Percentiles rank a stretch among this genome's conserved stretches.
Evolutionary conservation across 2,797 vertebrate species (phyloP).

Genomic region (Emydoidea blandingii): DNA sequence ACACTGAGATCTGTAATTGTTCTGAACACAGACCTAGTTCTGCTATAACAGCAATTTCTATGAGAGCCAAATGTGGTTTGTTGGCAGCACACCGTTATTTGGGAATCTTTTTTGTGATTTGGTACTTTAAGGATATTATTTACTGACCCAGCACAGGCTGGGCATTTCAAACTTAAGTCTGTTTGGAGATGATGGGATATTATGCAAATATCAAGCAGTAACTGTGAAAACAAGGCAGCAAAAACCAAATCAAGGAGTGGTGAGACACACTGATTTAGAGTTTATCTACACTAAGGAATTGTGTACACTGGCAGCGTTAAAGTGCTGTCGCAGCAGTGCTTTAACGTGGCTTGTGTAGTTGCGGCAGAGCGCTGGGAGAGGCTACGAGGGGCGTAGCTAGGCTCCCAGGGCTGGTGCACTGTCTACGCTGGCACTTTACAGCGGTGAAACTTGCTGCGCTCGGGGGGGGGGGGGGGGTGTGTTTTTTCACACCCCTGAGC

Average conservation of each 20-base stretch:
- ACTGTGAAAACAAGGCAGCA: background rate
- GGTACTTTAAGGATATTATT: too few relatives aligned
- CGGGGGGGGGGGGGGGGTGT: too few relatives aligned
- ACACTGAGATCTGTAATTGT: background rate
- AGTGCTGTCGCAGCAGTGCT: background rate
- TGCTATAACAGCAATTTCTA: background rate
- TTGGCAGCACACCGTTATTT: background rate
- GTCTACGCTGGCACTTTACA: too few relatives aligned
- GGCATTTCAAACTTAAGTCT: background rate
- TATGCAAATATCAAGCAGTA: background rate
- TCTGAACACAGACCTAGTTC: background rate
- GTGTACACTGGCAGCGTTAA: too few relatives aligned
- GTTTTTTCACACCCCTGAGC: too few relatives aligned
- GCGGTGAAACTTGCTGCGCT: too few relatives aligned
- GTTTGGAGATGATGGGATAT: background rate
- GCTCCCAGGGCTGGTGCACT: too few relatives aligned
- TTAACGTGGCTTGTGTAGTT: background rate
- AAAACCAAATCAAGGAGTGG: background rate
- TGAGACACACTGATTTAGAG: background rate
- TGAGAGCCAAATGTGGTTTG: background rate
- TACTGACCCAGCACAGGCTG: background rate
- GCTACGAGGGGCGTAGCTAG: fast-evolving
- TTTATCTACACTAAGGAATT: background rate
- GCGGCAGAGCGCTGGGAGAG: background rate
- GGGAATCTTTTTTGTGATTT: background rate